phyloP scores from a whole-genome alignment of 2,888 invertebrate genomes.

The Hydraecia micacea region DNA sequence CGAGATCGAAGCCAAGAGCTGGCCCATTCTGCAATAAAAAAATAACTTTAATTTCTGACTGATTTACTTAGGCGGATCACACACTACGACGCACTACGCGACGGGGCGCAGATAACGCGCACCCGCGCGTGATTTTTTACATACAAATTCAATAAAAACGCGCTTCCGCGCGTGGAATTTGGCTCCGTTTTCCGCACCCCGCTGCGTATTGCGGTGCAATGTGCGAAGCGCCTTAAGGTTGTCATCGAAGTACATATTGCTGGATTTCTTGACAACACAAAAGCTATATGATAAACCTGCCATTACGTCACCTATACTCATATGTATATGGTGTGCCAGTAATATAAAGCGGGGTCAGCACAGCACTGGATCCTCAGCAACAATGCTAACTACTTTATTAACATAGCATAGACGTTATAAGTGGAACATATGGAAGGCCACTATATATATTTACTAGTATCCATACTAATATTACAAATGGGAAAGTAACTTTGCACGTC shows the following conservation, averaged over 20 bases:
- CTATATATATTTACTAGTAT: constrained; percentile 22
- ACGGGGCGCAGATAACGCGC: too few species aligned
- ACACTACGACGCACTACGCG: too few species aligned
- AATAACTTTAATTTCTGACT: not conserved
- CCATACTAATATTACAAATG: constrained; percentile 7
- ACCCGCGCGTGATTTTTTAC: too few species aligned
- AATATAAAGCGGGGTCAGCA: constrained; percentile 79
- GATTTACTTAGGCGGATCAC: too few species aligned
- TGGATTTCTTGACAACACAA: constrained; percentile 17
- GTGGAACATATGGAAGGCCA: constrained; percentile 85
- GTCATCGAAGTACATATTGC: not conserved
- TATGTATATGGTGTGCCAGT: constrained; percentile 42
- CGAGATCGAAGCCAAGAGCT: too few species aligned
- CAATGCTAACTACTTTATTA: constrained; percentile 89
- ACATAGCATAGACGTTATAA: constrained; percentile 84
- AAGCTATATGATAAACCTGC: constrained; percentile 35
- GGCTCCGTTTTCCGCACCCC: too few species aligned
- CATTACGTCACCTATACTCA: constrained; percentile 55
- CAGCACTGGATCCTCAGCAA: constrained; percentile 80
- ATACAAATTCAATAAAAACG: too few species aligned
- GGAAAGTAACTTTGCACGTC: not conserved
- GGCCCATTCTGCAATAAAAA: too few species aligned
- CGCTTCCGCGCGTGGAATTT: too few species aligned
- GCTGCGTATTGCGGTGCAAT: too few species aligned
- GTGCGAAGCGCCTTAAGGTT: too few species aligned